phyloP scores from a whole-genome alignment of 2,797 vertebrate genomes.

The Acrossocheilus wenchowensis region DNA sequence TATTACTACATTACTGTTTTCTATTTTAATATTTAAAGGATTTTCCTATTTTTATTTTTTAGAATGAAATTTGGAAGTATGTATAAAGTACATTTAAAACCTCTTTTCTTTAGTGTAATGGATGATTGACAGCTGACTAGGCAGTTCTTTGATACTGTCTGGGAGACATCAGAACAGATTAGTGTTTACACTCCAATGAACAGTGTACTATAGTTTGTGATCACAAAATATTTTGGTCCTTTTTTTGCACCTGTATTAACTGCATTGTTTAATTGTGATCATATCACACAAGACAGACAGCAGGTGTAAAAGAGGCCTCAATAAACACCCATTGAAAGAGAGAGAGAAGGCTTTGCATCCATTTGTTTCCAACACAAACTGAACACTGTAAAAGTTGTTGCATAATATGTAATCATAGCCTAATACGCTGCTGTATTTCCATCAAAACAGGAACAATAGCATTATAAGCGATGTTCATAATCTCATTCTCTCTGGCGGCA shows the following conservation, averaged over 20 bases:
- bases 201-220: neutral
- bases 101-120: neutral
- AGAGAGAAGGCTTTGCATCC: slow-evolving; percentile 6
- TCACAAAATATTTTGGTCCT: neutral
- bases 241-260: neutral
- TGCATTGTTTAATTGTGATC: neutral
- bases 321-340: neutral
- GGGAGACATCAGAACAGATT: neutral
- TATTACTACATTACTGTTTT: neutral
- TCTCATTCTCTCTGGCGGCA: slow-evolving; percentile 47
- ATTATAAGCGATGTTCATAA: slow-evolving; percentile 45
- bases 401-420: slow-evolving; percentile 38
- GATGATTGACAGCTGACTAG: neutral
- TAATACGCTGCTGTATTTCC: slow-evolving; percentile 45
- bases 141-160: neutral
- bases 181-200: neutral
- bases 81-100: neutral
- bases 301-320: neutral
- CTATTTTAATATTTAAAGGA: neutral
- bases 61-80: too few species aligned
- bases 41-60: neutral
- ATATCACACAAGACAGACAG: neutral
- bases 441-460: slow-evolving; percentile 43
- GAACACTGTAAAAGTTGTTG: slow-evolving; percentile 24
- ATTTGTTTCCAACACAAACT: slow-evolving; percentile 3